Base-by-base conservation (phyloP, 2,113 vertebrate species). In the Macquaria australasica region DNA sequence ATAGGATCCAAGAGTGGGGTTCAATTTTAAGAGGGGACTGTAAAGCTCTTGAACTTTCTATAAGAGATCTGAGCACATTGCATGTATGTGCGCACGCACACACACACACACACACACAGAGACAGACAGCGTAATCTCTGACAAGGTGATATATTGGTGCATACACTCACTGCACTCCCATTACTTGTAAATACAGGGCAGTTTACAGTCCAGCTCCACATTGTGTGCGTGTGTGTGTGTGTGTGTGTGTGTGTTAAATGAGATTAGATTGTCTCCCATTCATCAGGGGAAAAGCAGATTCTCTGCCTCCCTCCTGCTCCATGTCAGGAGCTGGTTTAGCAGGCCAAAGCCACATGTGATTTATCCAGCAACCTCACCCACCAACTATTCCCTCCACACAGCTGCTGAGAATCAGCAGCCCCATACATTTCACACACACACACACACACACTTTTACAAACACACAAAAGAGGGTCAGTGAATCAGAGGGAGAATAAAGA, bases 331-430 rank as follows among this genome's bases (percentile, higher is more conserved):
- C 77, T 89, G 87, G 79, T 79, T 86, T 63, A 78, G 71, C 64
- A 66, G 78, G 85, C 89, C 73, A 91, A 91, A 92, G 91, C 89
- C 87, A 93, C 92, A 90, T 90, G 87, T 89, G 91, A 93, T 93
- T 94, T 90, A 94, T 92, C 89, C 86, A 90, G 73, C 86, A 91
- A 93, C 90, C 89, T 94, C 91, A 93, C 88, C 90, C 91, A 93
- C 90, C 85, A 93, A 88, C 87, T 91, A 93, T 93, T 93, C 92
- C 84, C 85, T 86, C 67, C 87, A 89, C 89, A 89, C 88, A 92
- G 92, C 91, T 92, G 93, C 91, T 91, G 89, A 90, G 77, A 88
- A 91, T 91, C 93, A 91, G 78, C 84, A 82, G 79, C 62, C n/a
- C 58, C 77, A 83, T 82, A 77, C 84, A 69, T 75, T 86, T 78